Evolutionary conservation across 2,888 invertebrate genomes (phyloP), one percentile per base, ranked within the genome.

Genomic region (Pyrrhia umbra): DNA sequence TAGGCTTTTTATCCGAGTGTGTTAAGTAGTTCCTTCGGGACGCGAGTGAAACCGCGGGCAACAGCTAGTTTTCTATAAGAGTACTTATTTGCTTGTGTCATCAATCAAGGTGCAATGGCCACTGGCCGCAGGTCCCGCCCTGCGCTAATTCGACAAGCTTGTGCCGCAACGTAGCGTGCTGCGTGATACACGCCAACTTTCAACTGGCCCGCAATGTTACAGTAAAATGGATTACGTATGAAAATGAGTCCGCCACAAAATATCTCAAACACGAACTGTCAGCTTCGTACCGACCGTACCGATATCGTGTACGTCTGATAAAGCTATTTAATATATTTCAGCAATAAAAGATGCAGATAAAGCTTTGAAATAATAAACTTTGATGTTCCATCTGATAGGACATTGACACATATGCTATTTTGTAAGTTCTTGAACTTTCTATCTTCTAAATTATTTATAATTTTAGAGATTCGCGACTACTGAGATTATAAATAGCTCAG

Each of bases 171-270:
- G 75, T 89, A 68, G 88, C 90, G 90, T 89, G 90, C 73, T 54
- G 88, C 90, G 90, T 89, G 90, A 74, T 54, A 66, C 91, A 90
- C 90, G 90, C 89, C 62, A 85, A 77, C 84, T 60, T 77, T 77
- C 75, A 69, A 71, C 80, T 59, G 65, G 40, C 49, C 77, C 62
- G 71, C 67, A 72, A 75, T 65, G 58, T 70, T 68, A 71, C 75
- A 67, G 64, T 74, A 71, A 77, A 80, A 80, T 69, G 65, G 79
- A 72, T 72, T 74, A 75, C 68, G 74, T 80, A 76, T 76, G 69
- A 80, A 80, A 81, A 81, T 70, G 61, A 75, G 67, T 71, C 57
- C 68, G 49, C 54, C 57, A 54, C 45, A 56, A 74, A 81, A 79
- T 56, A 55, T 70, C 75, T 57, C 34, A 59, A 65, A 55, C 81